A percentile compares a stretch with the other conserved stretches of the same genome.
Evolutionary conservation across 92 coral and sea anemone genomes (phyloP).

Genomic region (Palythoa heliodiscus): DNA sequence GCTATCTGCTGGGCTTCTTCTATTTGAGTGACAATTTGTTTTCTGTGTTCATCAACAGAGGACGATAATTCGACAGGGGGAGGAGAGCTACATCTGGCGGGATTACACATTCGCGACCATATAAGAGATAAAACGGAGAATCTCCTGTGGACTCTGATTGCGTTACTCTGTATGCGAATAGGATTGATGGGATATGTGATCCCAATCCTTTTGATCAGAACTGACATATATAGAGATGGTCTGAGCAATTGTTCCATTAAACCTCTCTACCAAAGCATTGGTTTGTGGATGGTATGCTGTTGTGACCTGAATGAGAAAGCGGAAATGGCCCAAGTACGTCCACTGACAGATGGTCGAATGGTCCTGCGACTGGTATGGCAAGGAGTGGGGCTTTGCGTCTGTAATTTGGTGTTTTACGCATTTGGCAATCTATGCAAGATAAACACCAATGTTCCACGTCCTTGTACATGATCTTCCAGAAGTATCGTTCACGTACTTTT

Average conservation of each 20-base stretch:
- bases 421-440: neutral
- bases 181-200: slow-evolving; percentile 37
- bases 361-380: neutral
- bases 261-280: slow-evolving; percentile 35
- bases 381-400: neutral
- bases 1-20: slow-evolving; percentile 52
- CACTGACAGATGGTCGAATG: slow-evolving; percentile 3
- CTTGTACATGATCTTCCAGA: too few species aligned
- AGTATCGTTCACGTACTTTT: too few species aligned
- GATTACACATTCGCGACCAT: slow-evolving; percentile 29
- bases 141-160: slow-evolving; percentile 45
- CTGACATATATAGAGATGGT: slow-evolving; percentile 47
- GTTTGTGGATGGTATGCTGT: slow-evolving; percentile 60
- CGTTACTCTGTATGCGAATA: slow-evolving; percentile 35
- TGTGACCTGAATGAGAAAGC: slow-evolving; percentile 55
- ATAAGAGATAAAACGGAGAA: slow-evolving; percentile 39
- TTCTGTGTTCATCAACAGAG: slow-evolving; percentile 40
- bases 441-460: too few species aligned
- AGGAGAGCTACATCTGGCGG: slow-evolving; percentile 16
- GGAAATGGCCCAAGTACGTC: slow-evolving; percentile 58
- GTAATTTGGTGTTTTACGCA: too few species aligned
- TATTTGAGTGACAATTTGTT: slow-evolving; percentile 26
- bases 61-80: slow-evolving; percentile 35
- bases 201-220: slow-evolving; percentile 56
- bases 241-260: slow-evolving; percentile 46